These are phyloP conservation scores for Trachelus iudaicus DNA, from an alignment of 2,888 invertebrate species.

Conservation along the genomic window DNA sequence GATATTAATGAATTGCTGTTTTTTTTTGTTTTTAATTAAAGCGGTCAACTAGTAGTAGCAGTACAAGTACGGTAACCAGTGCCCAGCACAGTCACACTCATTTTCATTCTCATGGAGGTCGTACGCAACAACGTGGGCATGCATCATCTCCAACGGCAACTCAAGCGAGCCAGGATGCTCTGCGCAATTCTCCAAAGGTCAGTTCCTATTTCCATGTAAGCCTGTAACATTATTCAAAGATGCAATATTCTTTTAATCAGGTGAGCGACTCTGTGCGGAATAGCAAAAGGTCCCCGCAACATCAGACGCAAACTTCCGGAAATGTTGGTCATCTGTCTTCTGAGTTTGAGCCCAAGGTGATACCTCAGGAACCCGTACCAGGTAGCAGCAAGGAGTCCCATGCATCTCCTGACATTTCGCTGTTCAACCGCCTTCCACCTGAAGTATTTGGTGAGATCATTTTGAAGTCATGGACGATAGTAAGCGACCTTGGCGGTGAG, in stretches of 20 bases:
- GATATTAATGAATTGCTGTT: constrained; percentile 58
- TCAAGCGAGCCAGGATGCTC: constrained; percentile 52
- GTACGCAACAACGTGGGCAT: constrained; percentile 54
- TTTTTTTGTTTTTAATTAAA: constrained; percentile 23
- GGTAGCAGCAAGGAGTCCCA: constrained; percentile 57
- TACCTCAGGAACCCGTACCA: constrained; percentile 53
- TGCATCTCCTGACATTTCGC: constrained; percentile 55
- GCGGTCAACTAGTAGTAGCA: constrained; percentile 59
- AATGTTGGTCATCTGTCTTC: constrained; percentile 36
- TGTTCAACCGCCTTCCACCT: constrained; percentile 61
- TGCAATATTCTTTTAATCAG: constrained; percentile 24
- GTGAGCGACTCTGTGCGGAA: constrained; percentile 50
- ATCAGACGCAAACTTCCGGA: constrained; percentile 47
- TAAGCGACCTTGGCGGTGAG: constrained; percentile 10
- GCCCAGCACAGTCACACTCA: constrained; percentile 57
- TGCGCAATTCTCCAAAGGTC: constrained; percentile 59
- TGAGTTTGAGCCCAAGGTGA: constrained; percentile 42
- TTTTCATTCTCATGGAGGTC: constrained; percentile 55
- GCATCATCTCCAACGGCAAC: constrained; percentile 54
- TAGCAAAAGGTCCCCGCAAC: constrained; percentile 55
- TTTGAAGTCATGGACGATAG: constrained; percentile 17
- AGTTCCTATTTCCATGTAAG: constrained; percentile 3
- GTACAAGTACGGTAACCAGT: constrained; percentile 58
- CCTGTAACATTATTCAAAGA: neutral
- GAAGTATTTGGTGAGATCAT: constrained; percentile 57